These are phyloP conservation scores for Epirrhoe tristata DNA, from an alignment of 2,888 invertebrate genomes.

Conservation along the genomic window DNA sequence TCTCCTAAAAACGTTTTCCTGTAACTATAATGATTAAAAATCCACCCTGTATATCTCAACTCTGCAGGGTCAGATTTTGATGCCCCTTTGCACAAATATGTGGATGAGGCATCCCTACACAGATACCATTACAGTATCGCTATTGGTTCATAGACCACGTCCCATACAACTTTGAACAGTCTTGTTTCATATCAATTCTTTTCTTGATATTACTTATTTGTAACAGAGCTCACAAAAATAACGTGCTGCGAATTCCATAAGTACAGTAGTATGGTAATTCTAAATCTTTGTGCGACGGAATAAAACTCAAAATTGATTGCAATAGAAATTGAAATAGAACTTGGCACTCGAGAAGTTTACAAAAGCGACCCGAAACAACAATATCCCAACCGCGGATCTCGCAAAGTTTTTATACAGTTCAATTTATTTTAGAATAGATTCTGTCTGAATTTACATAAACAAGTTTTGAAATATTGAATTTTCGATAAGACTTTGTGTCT, in stretches of 20 bases:
- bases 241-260: conserved; percentile 26
- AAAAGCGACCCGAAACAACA: conserved; percentile 44
- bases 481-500: conserved; percentile 15
- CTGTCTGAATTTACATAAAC: conserved; percentile 32
- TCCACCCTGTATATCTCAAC: too few species aligned
- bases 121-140: too few species aligned
- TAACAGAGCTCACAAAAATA: conserved; percentile 7
- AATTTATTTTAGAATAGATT: conserved; percentile 42
- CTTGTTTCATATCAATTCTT: neutral
- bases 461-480: conserved; percentile 36
- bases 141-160: too few species aligned
- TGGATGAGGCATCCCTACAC: too few species aligned
- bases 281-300: conserved; percentile 28
- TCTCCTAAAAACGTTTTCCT: too few species aligned
- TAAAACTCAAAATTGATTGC: conserved; percentile 37
- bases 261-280: conserved; percentile 20
- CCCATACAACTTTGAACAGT: too few species aligned
- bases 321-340: conserved; percentile 39
- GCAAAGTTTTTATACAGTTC: conserved; percentile 42
- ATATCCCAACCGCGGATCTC: conserved; percentile 37
- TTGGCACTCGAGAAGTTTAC: conserved; percentile 42
- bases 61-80: too few species aligned
- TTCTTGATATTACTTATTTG: neutral
- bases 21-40: too few species aligned
- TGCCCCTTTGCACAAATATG: too few species aligned